phyloP scores from a whole-genome alignment of 2,888 invertebrate species.

The Bimastos eiseni region DNA sequence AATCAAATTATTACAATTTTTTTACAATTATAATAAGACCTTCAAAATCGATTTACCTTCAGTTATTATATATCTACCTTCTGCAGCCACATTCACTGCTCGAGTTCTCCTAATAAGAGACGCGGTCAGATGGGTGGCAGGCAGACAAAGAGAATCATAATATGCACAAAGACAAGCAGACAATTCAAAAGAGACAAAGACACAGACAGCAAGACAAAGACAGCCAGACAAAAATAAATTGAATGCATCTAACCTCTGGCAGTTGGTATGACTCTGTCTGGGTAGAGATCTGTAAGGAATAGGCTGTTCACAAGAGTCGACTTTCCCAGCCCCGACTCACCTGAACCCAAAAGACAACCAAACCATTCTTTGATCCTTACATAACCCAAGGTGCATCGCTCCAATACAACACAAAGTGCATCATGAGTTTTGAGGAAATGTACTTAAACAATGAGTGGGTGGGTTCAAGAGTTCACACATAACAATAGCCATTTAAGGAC shows the following conservation, averaged over 20 bases:
- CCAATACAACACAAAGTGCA: neutral
- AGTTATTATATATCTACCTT: too few relatives aligned
- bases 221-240: slow-evolving; percentile 19
- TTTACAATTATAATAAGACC: too few relatives aligned
- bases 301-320: slow-evolving; percentile 92
- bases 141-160: too few relatives aligned
- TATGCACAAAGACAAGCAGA: neutral
- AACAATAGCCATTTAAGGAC: too few relatives aligned
- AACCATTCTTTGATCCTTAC: neutral
- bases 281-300: slow-evolving; percentile 80
- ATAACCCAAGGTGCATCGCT: neutral
- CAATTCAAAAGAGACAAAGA: slow-evolving; percentile 32
- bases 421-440: too few relatives aligned
- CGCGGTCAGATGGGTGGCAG: too few relatives aligned
- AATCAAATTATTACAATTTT: too few relatives aligned
- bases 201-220: slow-evolving; percentile 38
- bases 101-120: too few relatives aligned
- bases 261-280: slow-evolving; percentile 77
- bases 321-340: slow-evolving; percentile 90
- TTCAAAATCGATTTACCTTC: too few relatives aligned
- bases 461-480: too few relatives aligned
- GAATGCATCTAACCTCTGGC: slow-evolving; percentile 70
- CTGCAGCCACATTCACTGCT: too few relatives aligned
- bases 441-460: too few relatives aligned
- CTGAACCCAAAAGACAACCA: slow-evolving; percentile 49